These are phyloP conservation scores for Anomalospiza imberbis DNA, from an alignment of 2,797 vertebrate genomes.

Conservation along the genomic window DNA sequence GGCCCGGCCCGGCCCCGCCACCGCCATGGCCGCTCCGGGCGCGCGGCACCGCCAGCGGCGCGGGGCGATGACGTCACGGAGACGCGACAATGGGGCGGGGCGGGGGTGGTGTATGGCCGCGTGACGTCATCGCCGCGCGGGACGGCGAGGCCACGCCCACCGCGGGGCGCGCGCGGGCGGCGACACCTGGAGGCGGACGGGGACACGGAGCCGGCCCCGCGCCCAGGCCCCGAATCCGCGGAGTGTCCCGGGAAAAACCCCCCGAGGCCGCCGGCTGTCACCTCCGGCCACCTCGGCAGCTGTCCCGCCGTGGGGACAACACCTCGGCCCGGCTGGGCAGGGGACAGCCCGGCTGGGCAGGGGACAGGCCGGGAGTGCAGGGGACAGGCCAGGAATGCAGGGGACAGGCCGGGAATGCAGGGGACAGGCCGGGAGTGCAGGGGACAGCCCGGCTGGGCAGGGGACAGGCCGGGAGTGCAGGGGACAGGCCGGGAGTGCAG, in stretches of 20 bases:
- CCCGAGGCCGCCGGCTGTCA: rapidly evolving
- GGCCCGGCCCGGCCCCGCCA: neutral
- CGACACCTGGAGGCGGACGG: rapidly evolving
- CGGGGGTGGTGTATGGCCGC: rapidly evolving
- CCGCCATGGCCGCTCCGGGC: neutral
- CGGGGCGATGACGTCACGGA: neutral
- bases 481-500: too few species aligned
- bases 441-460: neutral
- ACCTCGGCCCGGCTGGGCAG: rapidly evolving
- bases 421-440: too few species aligned
- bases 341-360: neutral
- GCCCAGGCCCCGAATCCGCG: rapidly evolving
- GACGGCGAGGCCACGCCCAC: rapidly evolving
- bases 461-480: too few species aligned
- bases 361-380: too few species aligned
- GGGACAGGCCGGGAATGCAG: too few species aligned
- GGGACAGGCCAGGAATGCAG: too few species aligned
- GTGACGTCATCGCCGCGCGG: neutral
- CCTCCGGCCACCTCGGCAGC: neutral
- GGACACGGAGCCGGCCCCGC: too few species aligned
- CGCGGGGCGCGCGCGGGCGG: rapidly evolving
- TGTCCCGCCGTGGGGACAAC: rapidly evolving
- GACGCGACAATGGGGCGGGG: rapidly evolving
- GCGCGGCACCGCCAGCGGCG: neutral
- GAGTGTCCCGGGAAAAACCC: rapidly evolving